A percentile compares a stretch with the other conserved stretches of the same genome.
phyloP scores from a whole-genome alignment of 1,140 invertebrate species.

The Apis laboriosa region DNA sequence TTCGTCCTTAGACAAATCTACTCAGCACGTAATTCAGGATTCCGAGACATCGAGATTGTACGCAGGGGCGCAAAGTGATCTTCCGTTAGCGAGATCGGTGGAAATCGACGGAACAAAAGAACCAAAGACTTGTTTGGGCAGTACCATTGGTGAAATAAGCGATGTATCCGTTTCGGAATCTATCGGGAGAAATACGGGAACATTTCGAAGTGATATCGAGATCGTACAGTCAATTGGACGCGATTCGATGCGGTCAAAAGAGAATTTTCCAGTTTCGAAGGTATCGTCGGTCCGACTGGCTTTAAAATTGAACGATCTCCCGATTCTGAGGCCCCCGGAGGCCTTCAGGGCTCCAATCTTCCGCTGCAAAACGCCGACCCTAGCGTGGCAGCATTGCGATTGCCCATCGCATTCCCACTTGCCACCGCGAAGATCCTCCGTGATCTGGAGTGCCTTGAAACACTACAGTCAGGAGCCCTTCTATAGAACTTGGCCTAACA shows the following conservation, averaged over 20 bases:
- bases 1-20: neutral
- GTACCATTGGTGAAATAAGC: neutral
- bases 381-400: conserved; percentile 65
- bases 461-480: conserved; percentile 66
- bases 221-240: neutral
- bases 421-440: conserved; percentile 60
- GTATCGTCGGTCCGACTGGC: neutral
- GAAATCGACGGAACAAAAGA: neutral
- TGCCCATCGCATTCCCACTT: conserved; percentile 70
- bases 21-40: neutral
- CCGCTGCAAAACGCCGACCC: conserved; percentile 50
- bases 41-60: neutral
- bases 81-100: neutral
- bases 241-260: conserved; percentile 34
- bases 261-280: conserved; percentile 44
- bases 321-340: conserved; percentile 70
- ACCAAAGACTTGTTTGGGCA: neutral
- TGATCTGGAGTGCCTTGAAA: conserved; percentile 70
- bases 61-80: neutral
- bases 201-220: neutral
- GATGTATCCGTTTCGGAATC: conserved; percentile 6
- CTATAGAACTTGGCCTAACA: conserved; percentile 75
- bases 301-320: conserved; percentile 50
- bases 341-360: conserved; percentile 62
- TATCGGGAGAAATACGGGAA: conserved; percentile 9